Evolutionary conservation across 2,888 invertebrate species (phyloP).

Genomic region (Cosmia pyralina): DNA sequence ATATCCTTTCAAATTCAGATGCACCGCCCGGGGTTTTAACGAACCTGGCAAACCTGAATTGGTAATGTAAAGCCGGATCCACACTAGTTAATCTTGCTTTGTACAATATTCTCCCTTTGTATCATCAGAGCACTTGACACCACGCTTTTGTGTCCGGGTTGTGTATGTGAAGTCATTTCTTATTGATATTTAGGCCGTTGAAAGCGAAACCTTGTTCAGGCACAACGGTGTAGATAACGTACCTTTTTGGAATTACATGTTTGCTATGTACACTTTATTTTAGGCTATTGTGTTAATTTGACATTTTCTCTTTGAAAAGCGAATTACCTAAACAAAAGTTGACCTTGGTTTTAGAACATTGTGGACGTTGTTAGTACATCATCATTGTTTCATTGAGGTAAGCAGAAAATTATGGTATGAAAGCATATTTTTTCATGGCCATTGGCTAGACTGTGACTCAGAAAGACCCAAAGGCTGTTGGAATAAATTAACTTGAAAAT

Average conservation of each 20-base stretch:
- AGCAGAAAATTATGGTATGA: background rate
- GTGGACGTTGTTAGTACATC: background rate
- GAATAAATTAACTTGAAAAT: slow-evolving; percentile 45
- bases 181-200: slow-evolving; percentile 59
- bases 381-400: slow-evolving; percentile 15
- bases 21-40: slow-evolving; percentile 52
- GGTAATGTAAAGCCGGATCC: slow-evolving; percentile 62
- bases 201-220: slow-evolving; percentile 42
- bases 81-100: slow-evolving; percentile 68
- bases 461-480: slow-evolving; percentile 26
- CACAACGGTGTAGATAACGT: slow-evolving; percentile 12
- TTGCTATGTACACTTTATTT: slow-evolving; percentile 10
- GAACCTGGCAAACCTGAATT: slow-evolving; percentile 51
- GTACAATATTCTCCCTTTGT: slow-evolving; percentile 63
- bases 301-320: slow-evolving; percentile 9
- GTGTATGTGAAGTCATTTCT: slow-evolving; percentile 62
- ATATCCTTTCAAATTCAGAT: slow-evolving; percentile 50
- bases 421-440: slow-evolving; percentile 33
- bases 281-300: slow-evolving; percentile 13
- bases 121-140: slow-evolving; percentile 63
- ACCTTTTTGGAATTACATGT: slow-evolving; percentile 31
- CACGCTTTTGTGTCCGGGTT: slow-evolving; percentile 59
- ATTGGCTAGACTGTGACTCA: slow-evolving; percentile 46
- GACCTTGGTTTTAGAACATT: slow-evolving; percentile 10
- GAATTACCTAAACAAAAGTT: slow-evolving; percentile 12